These are phyloP conservation scores for Sparidentex hasta DNA, from an alignment of 2,797 vertebrate genomes.

Conservation along the genomic window DNA sequence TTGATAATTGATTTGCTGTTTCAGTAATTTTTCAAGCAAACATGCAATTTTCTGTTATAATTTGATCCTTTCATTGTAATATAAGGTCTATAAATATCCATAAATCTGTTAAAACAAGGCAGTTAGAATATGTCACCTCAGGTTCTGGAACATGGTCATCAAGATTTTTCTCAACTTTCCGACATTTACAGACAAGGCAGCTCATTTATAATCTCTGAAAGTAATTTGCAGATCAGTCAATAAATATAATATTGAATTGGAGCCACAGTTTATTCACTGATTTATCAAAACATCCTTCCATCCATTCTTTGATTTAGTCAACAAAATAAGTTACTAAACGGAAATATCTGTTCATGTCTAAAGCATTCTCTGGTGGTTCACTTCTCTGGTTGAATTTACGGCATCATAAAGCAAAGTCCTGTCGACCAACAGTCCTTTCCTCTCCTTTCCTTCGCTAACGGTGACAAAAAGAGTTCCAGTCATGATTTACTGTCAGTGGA, in stretches of 20 bases:
- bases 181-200: background rate
- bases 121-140: background rate
- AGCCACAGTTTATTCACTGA: background rate
- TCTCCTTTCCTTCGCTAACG: constrained; percentile 13
- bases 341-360: background rate
- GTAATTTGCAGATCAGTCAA: background rate
- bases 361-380: background rate
- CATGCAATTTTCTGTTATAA: background rate
- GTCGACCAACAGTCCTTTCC: constrained; percentile 24
- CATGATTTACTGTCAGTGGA: constrained; percentile 47
- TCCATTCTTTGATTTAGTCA: background rate
- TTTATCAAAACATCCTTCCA: background rate
- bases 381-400: constrained; percentile 12
- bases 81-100: too few relatives aligned
- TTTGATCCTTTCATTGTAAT: background rate
- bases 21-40: background rate
- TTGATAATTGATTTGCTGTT: background rate
- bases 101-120: background rate
- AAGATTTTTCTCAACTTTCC: background rate
- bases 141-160: background rate
- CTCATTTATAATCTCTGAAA: background rate
- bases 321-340: background rate
- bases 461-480: constrained; percentile 23
- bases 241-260: background rate
- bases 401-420: constrained; percentile 27